Conservation (phyloP, 2,113 vertebrate species). For the Chascanopsetta lugubris region DNA sequence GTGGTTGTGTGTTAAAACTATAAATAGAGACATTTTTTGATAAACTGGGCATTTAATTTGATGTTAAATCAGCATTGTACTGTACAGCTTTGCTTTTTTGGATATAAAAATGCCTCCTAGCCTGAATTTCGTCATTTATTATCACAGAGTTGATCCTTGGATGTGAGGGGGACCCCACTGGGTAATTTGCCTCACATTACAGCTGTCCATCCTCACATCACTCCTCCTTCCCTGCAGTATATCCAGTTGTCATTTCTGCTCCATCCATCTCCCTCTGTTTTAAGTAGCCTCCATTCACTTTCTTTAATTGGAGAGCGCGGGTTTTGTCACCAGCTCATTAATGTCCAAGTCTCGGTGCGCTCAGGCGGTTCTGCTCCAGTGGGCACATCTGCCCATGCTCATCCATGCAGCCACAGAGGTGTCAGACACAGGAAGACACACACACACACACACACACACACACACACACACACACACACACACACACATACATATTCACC, state of each 20-base stretch:
- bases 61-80: too few species aligned
- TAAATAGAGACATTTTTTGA: too few species aligned
- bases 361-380: slow-evolving; percentile 73
- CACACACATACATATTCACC: slow-evolving; percentile 32
- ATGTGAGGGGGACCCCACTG: too few species aligned
- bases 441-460: slow-evolving; percentile 46
- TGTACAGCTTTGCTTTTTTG: too few species aligned
- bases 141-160: slow-evolving; percentile 1
- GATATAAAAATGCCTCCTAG: neutral
- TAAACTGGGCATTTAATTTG: too few species aligned
- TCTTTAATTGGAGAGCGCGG: slow-evolving; percentile 76
- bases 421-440: slow-evolving; percentile 69
- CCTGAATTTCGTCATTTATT: neutral
- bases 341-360: slow-evolving; percentile 75
- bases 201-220: neutral
- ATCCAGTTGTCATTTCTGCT: slow-evolving; percentile 58
- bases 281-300: slow-evolving; percentile 72
- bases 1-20: too few species aligned
- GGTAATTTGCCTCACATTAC: slow-evolving; percentile 5
- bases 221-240: slow-evolving; percentile 31
- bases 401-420: slow-evolving; percentile 77
- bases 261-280: slow-evolving; percentile 50
- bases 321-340: slow-evolving; percentile 81
- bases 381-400: slow-evolving; percentile 79
- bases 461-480: slow-evolving; percentile 68